Evolutionary conservation across 2,797 vertebrate species (phyloP).

Genomic region (Xyrichtys novacula): DNA sequence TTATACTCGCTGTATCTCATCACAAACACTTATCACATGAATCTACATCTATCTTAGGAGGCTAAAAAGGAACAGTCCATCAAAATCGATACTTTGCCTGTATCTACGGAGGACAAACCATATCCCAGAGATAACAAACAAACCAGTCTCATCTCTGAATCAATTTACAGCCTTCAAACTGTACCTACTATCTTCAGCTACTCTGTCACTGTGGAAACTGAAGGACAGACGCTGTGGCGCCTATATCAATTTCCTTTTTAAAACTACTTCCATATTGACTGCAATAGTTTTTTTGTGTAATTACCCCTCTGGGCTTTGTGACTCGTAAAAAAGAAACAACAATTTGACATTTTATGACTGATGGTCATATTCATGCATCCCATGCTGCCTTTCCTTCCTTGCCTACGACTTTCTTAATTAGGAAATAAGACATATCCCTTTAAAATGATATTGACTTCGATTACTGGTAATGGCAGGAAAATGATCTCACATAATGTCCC

Average conservation of each 20-base stretch:
- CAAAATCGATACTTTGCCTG: conserved; percentile 20
- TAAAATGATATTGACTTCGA: too few species aligned
- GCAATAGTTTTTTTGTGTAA: conserved; percentile 1
- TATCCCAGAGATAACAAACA: conserved; percentile 9
- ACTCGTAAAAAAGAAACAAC: background rate
- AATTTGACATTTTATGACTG: background rate
- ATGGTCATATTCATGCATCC: background rate
- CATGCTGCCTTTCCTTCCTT: background rate
- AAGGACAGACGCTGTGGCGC: background rate
- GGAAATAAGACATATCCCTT: too few species aligned
- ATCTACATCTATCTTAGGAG: conserved; percentile 2
- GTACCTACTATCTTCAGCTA: conserved; percentile 13
- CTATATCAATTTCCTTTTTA: conserved; percentile 41
- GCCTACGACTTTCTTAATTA: too few species aligned
- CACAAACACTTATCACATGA: background rate
- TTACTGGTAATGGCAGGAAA: too few species aligned
- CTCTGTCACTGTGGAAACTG: conserved; percentile 37
- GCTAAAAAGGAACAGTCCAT: background rate
- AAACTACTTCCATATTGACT: conserved; percentile 14
- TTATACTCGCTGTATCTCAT: background rate
- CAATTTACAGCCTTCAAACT: conserved; percentile 29
- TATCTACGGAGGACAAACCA: conserved; percentile 12
- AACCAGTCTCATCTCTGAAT: conserved; percentile 11
- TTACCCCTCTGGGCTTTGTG: background rate
- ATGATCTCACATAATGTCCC: too few species aligned